phyloP scores from a whole-genome alignment of 2,797 vertebrate genomes.

The Onychomys arenicola region DNA sequence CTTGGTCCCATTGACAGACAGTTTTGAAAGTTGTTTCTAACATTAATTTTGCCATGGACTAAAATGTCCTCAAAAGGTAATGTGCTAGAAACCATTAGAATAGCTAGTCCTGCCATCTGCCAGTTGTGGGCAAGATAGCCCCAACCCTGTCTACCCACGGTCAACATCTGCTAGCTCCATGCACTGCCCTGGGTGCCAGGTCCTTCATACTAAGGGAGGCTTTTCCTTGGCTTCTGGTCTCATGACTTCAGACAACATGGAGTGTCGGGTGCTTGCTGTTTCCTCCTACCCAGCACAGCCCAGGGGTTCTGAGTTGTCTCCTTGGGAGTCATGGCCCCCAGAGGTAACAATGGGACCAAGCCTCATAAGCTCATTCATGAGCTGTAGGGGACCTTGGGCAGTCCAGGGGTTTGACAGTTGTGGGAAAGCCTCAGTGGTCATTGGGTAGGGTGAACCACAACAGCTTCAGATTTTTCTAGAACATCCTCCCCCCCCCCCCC shows the following conservation, averaged over 20 bases:
- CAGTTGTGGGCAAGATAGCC: fast-evolving
- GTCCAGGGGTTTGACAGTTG: not conserved
- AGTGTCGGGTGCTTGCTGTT: not conserved
- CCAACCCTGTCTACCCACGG: not conserved
- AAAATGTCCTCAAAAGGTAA: not conserved
- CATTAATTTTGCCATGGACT: not conserved
- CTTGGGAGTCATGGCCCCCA: not conserved
- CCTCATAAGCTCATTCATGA: not conserved
- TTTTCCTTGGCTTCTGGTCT: not conserved
- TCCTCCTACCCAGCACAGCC: not conserved
- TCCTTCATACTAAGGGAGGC: too few relatives aligned
- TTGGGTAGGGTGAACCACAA: not conserved
- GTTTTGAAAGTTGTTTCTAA: not conserved
- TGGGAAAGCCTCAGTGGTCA: not conserved
- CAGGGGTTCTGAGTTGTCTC: not conserved
- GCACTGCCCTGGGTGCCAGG: not conserved
- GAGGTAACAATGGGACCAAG: not conserved
- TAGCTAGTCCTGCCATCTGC: not conserved
- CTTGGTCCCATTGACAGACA: not conserved
- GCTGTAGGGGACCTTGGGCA: not conserved
- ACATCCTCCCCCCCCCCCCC: slow-evolving; percentile 3
- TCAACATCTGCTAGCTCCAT: not conserved
- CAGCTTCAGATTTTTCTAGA: not conserved
- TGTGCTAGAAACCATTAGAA: not conserved
- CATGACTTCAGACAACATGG: fast-evolving